Conservation (phyloP, 2,888 invertebrate genomes). For the Rapana venosa region DNA sequence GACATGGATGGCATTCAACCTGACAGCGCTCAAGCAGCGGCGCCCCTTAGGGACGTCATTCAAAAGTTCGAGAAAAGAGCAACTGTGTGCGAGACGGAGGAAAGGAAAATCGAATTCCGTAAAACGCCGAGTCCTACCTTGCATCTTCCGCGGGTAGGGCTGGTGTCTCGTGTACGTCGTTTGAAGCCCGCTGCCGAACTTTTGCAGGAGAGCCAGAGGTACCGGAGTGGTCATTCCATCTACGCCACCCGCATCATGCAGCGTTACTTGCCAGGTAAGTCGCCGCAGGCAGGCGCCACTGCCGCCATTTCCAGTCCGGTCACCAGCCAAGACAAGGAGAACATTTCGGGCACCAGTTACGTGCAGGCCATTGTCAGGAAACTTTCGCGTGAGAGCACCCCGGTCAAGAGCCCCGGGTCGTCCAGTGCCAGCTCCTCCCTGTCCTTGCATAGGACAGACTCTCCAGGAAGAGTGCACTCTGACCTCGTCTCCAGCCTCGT, state of each 20-base stretch:
- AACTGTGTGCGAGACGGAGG: constrained; percentile 54
- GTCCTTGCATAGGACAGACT: constrained; percentile 60
- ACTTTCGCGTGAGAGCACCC: constrained; percentile 70
- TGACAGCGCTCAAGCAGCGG: constrained; percentile 13
- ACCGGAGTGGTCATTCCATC: constrained; percentile 69
- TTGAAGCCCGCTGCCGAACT: constrained; percentile 75
- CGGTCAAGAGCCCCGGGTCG: constrained; percentile 55
- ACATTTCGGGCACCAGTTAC: constrained; percentile 64
- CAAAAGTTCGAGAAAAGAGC: constrained; percentile 52
- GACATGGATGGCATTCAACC: constrained; percentile 41
- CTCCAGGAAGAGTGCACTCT: constrained; percentile 59
- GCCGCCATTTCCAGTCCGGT: neutral
- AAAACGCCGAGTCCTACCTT: constrained; percentile 60
- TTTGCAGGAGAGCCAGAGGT: constrained; percentile 72
- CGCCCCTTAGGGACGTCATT: constrained; percentile 47
- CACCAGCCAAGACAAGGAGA: constrained; percentile 63
- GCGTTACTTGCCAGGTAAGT: constrained; percentile 65
- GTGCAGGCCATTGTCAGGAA: constrained; percentile 68
- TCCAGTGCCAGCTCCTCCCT: constrained; percentile 56
- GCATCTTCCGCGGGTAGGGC: constrained; percentile 56
- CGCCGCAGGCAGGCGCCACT: constrained; percentile 39
- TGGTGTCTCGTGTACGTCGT: constrained; percentile 62
- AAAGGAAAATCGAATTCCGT: constrained; percentile 51
- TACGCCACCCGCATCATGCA: constrained; percentile 69
- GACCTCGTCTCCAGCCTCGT: constrained; percentile 70